Conservation (phyloP, 1,140 invertebrate species). For the Ips nitidus region DNA sequence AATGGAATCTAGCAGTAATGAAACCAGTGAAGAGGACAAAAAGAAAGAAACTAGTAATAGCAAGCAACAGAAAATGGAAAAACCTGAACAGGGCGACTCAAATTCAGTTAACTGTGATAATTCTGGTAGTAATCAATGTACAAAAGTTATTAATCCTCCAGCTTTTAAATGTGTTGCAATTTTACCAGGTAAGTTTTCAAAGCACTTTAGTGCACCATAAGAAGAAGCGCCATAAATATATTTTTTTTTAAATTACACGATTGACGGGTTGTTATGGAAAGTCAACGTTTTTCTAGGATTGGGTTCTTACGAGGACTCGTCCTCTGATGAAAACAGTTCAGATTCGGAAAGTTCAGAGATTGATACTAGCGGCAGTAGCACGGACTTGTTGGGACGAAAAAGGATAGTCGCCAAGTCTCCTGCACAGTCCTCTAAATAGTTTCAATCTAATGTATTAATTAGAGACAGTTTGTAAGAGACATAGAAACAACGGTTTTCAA, state of each 20-base stretch:
- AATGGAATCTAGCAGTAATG: slow-evolving; percentile 46
- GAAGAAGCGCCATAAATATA: not conserved
- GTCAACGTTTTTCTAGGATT: slow-evolving; percentile 53
- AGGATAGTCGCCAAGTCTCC: not conserved
- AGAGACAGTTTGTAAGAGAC: no score
- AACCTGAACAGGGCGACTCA: no score
- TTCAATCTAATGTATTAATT: no score
- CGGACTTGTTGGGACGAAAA: slow-evolving; percentile 62
- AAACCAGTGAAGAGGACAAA: slow-evolving; percentile 32
- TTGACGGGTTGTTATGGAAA: not conserved
- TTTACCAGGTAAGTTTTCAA: slow-evolving; percentile 58
- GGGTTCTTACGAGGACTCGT: slow-evolving; percentile 71
- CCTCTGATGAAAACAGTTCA: slow-evolving; percentile 64
- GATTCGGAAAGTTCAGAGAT: slow-evolving; percentile 53
- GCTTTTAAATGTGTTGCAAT: slow-evolving; percentile 71
- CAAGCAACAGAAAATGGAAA: slow-evolving; percentile 10
- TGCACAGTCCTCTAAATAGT: no score
- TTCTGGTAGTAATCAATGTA: no score
- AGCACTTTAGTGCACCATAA: no score
- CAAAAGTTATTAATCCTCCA: slow-evolving; percentile 19
- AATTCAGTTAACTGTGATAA: no score
- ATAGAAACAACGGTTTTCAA: no score
- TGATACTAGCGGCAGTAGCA: slow-evolving; percentile 48
- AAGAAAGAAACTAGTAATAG: slow-evolving; percentile 35
- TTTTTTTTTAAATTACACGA: not conserved